Conservation (phyloP, 2,113 vertebrate genomes). For the Fulica atra region DNA sequence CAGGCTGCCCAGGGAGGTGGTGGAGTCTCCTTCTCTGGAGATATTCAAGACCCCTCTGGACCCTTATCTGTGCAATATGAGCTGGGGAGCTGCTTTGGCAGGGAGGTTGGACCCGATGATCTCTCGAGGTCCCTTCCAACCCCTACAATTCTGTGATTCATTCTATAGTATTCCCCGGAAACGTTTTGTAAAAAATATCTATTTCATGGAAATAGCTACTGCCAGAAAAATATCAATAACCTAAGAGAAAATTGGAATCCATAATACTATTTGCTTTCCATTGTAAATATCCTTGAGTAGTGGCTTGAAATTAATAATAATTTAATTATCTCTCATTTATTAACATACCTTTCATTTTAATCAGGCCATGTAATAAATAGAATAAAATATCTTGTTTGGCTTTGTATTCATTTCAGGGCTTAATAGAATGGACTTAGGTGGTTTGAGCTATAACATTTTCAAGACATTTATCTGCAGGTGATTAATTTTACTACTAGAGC, state of each 20-base stretch:
- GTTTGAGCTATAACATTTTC: neutral
- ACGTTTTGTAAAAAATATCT: neutral
- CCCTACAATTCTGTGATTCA: too few relatives aligned
- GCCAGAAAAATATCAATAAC: neutral
- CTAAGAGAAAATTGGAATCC: neutral
- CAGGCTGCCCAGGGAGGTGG: too few relatives aligned
- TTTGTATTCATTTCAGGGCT: neutral
- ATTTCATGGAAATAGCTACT: neutral
- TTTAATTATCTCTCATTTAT: neutral
- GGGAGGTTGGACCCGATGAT: too few relatives aligned
- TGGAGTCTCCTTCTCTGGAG: too few relatives aligned
- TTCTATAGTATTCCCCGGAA: neutral
- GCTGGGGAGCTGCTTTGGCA: too few relatives aligned
- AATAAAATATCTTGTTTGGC: neutral
- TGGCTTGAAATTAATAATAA: neutral
- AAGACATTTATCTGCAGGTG: neutral
- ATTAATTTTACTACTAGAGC: neutral
- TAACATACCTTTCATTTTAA: neutral
- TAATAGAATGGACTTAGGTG: neutral
- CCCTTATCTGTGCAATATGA: too few relatives aligned
- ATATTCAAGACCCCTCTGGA: too few relatives aligned
- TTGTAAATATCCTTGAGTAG: neutral
- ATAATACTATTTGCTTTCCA: neutral
- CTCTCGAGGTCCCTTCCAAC: too few relatives aligned
- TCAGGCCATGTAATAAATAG: neutral